Conservation (phyloP, 2,888 invertebrate species). For the Hipparchia sbordonii region DNA sequence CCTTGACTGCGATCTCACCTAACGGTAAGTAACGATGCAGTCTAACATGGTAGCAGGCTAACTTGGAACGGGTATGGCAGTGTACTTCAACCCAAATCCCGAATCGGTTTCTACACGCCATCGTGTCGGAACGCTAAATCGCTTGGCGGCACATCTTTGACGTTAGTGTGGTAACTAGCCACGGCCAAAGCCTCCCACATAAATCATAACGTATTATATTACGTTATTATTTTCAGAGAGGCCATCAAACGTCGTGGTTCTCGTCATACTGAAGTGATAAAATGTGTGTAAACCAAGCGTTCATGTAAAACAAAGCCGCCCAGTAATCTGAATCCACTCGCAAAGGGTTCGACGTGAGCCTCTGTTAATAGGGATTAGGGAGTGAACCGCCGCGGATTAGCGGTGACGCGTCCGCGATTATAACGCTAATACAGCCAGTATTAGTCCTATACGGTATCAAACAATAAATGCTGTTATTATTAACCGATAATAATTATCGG, state of each 20-base stretch:
- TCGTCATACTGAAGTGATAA: constrained; percentile 5
- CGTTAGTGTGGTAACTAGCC: no score
- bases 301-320: constrained; percentile 23
- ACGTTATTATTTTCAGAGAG: no score
- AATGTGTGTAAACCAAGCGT: constrained; percentile 10
- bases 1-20: no score
- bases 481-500: neutral
- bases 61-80: no score
- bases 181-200: no score
- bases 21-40: no score
- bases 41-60: no score
- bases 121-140: no score
- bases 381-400: constrained; percentile 27
- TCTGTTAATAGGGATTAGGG: constrained; percentile 29
- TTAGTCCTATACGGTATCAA: neutral
- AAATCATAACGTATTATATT: no score
- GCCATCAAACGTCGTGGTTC: neutral
- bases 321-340: constrained; percentile 21
- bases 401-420: neutral
- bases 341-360: constrained; percentile 21
- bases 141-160: no score
- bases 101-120: no score
- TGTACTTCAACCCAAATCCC: no score
- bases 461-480: neutral
- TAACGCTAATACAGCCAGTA: neutral